Base-by-base conservation (phyloP, 2,888 invertebrate genomes). In the Cheilosia grossa region DNA sequence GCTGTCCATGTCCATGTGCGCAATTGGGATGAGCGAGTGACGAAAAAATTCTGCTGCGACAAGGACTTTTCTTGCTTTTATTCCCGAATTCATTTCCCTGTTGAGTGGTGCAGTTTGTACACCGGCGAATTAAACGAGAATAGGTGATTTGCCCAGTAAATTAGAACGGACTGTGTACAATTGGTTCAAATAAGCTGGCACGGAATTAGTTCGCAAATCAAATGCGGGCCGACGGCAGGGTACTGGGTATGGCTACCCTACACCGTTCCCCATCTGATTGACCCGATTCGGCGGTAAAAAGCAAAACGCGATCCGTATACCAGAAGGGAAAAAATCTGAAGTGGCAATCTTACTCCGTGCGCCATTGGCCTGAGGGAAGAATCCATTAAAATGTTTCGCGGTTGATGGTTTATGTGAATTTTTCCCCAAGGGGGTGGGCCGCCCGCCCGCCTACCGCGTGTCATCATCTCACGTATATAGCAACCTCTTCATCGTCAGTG, bases 381-480 rank as follows among this genome's bases (percentile, higher is more conserved):
- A 77, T 72, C 82, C 82, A 82, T 82, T 82, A 82, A 82, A 72
- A 77, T 82, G 70, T 77, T 82, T 77, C 70, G 72, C 59, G 58
- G 75, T 82, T 82, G 72, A 82, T 82, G 75, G 82, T 77, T 77
- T 72, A 82, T 82, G 30, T 2, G 59, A 72, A 77, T 82, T 77
- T 72, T 59, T 44, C 59, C 49, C 24, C 47, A 59, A 33, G 33
- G 10, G 6, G 27, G 27, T 0, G 40, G 30, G 3, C n/a, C 33
- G 2, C 2, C 49, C 33, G 2, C 2, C 49, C 1, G 13, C 51
- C 40, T 21, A 37, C 37, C 37, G 13, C 13, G 13, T 37, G 13
- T 37, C 13, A 51, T 10, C 21, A 3, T 27, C 21, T 44, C 63
- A 53, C 17, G 17, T 33, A 24, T 24, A n/a, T 9, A 30, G 21